Base-by-base conservation (phyloP, 2,888 invertebrate species). In the Altica lythri region DNA sequence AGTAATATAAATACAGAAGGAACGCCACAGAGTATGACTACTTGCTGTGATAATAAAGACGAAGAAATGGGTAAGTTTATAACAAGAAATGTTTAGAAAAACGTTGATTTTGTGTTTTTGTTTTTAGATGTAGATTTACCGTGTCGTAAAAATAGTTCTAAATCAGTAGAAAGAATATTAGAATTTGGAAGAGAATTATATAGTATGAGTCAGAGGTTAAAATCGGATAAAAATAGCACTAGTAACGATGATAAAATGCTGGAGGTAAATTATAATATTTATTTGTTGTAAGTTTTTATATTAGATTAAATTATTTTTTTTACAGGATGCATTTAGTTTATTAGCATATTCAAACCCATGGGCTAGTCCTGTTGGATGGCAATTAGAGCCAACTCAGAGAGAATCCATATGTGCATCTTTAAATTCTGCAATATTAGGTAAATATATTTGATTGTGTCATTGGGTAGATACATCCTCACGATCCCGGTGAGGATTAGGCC, bases 341-440 rank as follows among this genome's bases (percentile, higher is more conserved):
- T 82, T 98, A 73, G 97, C 97, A 42, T 98, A 98, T 79, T 90
- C 94, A 68, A 96, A 98, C 81, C 98, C 97, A 19, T 96, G 95
- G 95, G 89, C 88, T 72, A 95, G 95, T 78, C 96, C 96, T 12
- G 89, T 97, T 58, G 95, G 95, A 57, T 94, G 93, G 90, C 95
- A 96, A 78, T 82, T 98, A 69, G 90, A 95, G 77, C 91, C 96
- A n/a, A 85, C 89, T 66, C 91, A 95, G 73, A 84, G 98, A 69
- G 97, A 98, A 79, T 88, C 90, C 47, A 91, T 97, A 57, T 95
- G 95, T 82, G 92, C 93, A 71, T 91, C 94, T 72, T 86, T 98
- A 70, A 98, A 98, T 81, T 95, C 96, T 70, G 96, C 97, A 77
- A 97, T 98, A 79, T 84, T 97, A 79, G 95, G 96, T 95, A 75